Conservation (phyloP, 2,888 invertebrate species). For the Ochropleura plecta region DNA sequence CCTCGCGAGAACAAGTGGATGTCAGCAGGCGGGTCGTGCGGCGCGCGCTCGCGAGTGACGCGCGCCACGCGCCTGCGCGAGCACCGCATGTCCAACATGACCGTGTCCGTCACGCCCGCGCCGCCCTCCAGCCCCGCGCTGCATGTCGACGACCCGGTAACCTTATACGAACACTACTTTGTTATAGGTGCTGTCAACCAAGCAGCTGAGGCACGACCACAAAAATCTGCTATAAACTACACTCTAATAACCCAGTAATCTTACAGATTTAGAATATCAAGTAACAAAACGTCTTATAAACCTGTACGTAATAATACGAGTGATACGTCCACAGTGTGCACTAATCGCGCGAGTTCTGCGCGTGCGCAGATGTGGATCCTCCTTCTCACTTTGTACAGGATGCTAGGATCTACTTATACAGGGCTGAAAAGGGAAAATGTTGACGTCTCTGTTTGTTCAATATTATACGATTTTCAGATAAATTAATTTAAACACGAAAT, state of each 20-base stretch:
- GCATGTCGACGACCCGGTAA: constrained; percentile 80
- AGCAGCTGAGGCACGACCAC: background rate
- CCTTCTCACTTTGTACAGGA: background rate
- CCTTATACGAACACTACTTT: background rate
- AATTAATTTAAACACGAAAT: background rate
- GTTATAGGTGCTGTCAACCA: background rate
- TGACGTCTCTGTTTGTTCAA: background rate
- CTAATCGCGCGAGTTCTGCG: background rate
- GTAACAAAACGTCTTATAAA: background rate
- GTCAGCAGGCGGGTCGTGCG: constrained; percentile 83
- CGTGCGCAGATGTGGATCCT: background rate
- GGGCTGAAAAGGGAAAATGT: background rate
- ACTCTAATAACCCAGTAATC: background rate
- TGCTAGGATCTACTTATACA: background rate
- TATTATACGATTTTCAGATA: background rate
- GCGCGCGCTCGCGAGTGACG: constrained; percentile 80
- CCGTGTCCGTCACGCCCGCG: constrained; percentile 88
- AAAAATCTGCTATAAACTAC: background rate
- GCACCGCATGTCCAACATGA: constrained; percentile 89
- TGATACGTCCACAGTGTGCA: background rate
- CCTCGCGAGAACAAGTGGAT: constrained; percentile 89
- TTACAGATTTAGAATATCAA: background rate
- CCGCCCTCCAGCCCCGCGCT: constrained; percentile 71
- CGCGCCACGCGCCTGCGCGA: constrained; percentile 85
- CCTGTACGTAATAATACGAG: background rate